Evolutionary conservation across 2,113 vertebrate genomes (phyloP).

Genomic region (Leucosticte australis): DNA sequence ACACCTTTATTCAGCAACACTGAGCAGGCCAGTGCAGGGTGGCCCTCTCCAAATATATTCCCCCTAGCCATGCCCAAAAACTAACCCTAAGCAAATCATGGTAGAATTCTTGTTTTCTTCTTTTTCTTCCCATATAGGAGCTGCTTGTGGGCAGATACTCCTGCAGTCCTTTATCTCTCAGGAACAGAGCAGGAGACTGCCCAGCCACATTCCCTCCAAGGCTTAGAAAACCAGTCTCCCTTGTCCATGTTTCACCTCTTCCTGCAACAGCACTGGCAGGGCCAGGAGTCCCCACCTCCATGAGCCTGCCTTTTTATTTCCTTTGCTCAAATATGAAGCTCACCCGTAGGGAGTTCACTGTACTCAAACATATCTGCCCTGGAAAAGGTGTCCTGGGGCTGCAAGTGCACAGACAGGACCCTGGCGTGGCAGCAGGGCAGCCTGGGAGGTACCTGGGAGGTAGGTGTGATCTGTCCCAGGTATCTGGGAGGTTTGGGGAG

Average conservation of each 20-base stretch:
- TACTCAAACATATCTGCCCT: not conserved
- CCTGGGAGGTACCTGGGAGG: not conserved
- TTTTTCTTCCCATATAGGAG: not conserved
- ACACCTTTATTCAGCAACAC: not conserved
- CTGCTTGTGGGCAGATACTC: not conserved
- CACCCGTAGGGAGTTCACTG: not conserved
- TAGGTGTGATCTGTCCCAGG: not conserved
- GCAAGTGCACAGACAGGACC: not conserved
- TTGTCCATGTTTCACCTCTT: not conserved
- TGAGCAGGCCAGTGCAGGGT: not conserved
- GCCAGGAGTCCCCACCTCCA: rapidly evolving
- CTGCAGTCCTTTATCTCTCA: not conserved
- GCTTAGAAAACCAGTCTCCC: not conserved
- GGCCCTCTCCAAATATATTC: not conserved
- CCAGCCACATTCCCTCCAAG: not conserved
- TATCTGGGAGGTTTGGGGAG: not conserved
- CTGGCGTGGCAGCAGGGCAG: not conserved
- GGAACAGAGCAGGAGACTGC: not conserved
- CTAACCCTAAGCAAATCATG: not conserved
- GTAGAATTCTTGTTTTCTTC: not conserved
- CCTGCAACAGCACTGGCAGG: not conserved
- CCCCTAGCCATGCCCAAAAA: not conserved
- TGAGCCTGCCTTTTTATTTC: not conserved
- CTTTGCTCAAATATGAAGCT: not conserved
- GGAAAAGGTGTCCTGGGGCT: not conserved